Percentiles rank a stretch among this genome's conserved stretches.
These are phyloP conservation scores for Tubulanus polymorphus DNA, from an alignment of 2,888 invertebrate genomes.

Conservation along the genomic window DNA sequence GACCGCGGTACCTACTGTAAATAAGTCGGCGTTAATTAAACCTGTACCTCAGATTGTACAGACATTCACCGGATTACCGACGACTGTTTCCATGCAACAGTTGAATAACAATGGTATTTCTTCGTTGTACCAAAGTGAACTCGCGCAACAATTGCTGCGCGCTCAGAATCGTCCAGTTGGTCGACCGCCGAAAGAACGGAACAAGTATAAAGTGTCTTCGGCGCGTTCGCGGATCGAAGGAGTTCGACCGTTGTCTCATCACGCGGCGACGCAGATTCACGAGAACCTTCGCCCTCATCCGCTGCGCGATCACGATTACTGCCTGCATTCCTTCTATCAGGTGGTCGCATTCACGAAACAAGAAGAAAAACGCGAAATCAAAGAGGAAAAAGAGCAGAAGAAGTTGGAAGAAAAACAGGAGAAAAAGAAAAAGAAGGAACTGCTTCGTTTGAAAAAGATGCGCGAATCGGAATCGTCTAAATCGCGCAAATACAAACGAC, in stretches of 20 bases:
- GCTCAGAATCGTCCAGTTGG: neutral
- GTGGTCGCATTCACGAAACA: neutral
- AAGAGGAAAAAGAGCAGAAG: neutral
- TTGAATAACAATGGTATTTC: too few species aligned
- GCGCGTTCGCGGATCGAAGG: neutral
- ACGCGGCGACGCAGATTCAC: too few species aligned
- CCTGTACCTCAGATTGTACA: too few species aligned
- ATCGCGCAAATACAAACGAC: neutral
- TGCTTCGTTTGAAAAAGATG: neutral
- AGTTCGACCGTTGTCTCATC: neutral
- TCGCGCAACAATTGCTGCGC: neutral
- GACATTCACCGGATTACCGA: too few species aligned
- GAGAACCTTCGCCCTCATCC: conserved; percentile 18
- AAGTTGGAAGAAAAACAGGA: neutral
- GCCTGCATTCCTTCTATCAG: conserved; percentile 15
- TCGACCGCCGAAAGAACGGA: neutral
- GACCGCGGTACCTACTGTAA: too few species aligned
- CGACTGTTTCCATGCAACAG: too few species aligned
- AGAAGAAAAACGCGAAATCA: neutral
- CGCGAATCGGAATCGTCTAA: neutral
- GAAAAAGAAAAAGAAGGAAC: neutral
- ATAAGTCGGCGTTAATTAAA: too few species aligned
- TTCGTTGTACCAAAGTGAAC: too few species aligned
- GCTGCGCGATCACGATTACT: conserved; percentile 30
- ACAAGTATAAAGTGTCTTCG: neutral